Evolutionary conservation across 1,140 invertebrate genomes (phyloP).

Genomic region (Rhizoglyphus robini): DNA sequence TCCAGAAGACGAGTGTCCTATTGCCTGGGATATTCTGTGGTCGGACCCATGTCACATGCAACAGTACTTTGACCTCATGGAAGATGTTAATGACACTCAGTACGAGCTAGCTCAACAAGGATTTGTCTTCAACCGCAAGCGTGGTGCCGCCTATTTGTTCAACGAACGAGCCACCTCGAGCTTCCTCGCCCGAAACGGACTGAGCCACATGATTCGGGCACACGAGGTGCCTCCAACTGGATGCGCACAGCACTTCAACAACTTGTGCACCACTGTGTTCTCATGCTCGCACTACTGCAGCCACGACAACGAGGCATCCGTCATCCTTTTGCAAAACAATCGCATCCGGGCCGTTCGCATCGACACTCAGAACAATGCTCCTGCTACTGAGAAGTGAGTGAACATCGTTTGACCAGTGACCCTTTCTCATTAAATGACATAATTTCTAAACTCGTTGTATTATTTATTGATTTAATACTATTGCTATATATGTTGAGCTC

Average conservation of each 20-base stretch:
- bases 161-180: constrained; percentile 47
- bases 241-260: constrained; percentile 39
- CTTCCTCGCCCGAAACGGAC: constrained; percentile 47
- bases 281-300: constrained; percentile 52
- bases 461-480: no score
- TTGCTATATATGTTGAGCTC: no score
- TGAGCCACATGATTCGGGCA: constrained; percentile 53
- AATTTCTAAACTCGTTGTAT: no score
- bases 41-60: constrained; percentile 49
- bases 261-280: constrained; percentile 49
- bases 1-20: constrained; percentile 46
- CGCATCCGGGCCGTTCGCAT: constrained; percentile 43
- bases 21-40: constrained; percentile 64
- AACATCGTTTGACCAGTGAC: no score
- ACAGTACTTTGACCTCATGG: constrained; percentile 19
- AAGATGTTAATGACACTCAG: background rate
- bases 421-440: no score
- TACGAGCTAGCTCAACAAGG: constrained; percentile 35
- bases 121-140: constrained; percentile 48
- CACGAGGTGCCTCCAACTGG: constrained; percentile 46
- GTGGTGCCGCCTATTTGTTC: constrained; percentile 57
- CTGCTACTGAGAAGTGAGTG: background rate
- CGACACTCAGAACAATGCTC: constrained; percentile 33
- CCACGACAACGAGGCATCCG: constrained; percentile 49
- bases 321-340: constrained; percentile 43